Evolutionary conservation across 2,113 vertebrate genomes (phyloP).

Genomic region (Brevimyrus niger): DNA sequence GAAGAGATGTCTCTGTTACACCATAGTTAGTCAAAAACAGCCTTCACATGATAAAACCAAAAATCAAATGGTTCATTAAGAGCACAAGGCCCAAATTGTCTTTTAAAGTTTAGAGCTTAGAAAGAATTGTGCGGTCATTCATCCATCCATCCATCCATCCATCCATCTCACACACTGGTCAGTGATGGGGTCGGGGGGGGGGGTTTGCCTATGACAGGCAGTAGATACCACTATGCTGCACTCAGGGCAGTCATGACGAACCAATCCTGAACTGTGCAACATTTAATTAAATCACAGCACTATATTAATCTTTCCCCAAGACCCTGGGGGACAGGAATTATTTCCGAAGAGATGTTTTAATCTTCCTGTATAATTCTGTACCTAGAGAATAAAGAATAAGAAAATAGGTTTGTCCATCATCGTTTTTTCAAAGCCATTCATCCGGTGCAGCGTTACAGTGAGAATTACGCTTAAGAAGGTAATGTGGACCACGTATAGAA

Average conservation of each 20-base stretch:
- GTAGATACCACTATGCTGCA: not conserved
- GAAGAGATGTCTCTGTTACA: not conserved
- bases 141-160: not conserved
- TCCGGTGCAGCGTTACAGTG: not conserved
- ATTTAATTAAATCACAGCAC: constrained; percentile 37
- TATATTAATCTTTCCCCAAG: constrained; percentile 32
- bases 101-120: not conserved
- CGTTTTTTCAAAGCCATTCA: not conserved
- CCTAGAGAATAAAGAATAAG: not conserved
- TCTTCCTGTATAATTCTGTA: not conserved
- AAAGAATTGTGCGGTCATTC: not conserved
- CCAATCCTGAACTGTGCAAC: constrained; percentile 27
- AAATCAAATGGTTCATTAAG: not conserved
- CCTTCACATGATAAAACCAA: not conserved
- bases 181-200: not conserved
- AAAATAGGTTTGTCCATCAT: not conserved
- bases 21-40: not conserved
- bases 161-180: not conserved
- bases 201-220: not conserved
- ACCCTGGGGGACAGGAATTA: constrained; percentile 11
- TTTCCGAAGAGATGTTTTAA: not conserved
- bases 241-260: not conserved
- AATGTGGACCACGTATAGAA: not conserved
- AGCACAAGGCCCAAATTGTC: not conserved
- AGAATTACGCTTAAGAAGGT: not conserved